Base-by-base conservation (phyloP, 2,888 invertebrate genomes). In the Steinernema hermaphroditum region DNA sequence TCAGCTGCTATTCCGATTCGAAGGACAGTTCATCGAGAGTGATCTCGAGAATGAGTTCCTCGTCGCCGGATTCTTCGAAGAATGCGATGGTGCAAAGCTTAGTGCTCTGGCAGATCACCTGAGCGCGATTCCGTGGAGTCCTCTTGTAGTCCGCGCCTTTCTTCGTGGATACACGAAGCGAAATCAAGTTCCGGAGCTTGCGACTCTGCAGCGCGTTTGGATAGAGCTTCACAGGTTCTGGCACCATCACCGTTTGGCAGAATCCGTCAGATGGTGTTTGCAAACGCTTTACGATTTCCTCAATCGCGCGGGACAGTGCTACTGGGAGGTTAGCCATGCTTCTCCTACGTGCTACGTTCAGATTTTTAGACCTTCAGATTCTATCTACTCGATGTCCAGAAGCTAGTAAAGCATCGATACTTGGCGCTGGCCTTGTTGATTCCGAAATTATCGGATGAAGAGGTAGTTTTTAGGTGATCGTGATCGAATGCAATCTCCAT, bases 191-290 rank as follows among this genome's bases (percentile, higher is more conserved):
- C 32, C 62, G 29, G 29, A 32, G 16, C 24, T 32, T 8, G 34
- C 27, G 12, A 19, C 8, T 4, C 12, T 62, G 32, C 8, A 34
- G 2, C 16, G n/a, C 32, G 16, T 62, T 12, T 16, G 62, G 62
- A 34, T 29, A 14, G 62, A 62, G 32, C 62, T 62, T n/a, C 62
- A 62, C 62, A 62, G 34, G 62, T 27, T 62, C 27, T 62, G 62
- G 62, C 62, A 62, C n/a, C 62, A 27, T 32, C 62, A 22, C 16
- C 62, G 32, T 2, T 32, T 62, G 6, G 12, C 32, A 29, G 62
- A 62, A 9, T 62, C 62, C 16, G 62, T 62, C 34, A 4, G 62
- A 29, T 62, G 62, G 62, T 62, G 32, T 27, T 29, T 62, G 32
- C 62, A 32, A 32, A 62, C 22, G 29, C 12, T 62, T n/a, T 62